Evolutionary conservation across 2,797 vertebrate species (phyloP).

Genomic region (Chaenodraco wilsoni): DNA sequence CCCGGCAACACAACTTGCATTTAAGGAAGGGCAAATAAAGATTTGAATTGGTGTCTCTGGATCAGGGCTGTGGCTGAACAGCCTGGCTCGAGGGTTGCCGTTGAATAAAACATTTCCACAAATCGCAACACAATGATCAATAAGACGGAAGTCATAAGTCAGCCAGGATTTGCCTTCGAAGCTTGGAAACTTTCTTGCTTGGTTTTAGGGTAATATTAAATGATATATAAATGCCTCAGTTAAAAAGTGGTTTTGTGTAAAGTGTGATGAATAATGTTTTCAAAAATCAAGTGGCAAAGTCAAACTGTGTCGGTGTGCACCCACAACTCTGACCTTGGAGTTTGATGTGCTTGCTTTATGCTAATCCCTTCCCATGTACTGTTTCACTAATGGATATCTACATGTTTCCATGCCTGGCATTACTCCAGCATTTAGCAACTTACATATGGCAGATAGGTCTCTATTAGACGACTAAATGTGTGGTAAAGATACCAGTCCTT

Average conservation of each 20-base stretch:
- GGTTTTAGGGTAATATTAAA: conserved; percentile 20
- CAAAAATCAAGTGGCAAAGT: conserved; percentile 19
- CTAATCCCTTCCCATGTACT: conserved; percentile 1
- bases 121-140: conserved; percentile 63
- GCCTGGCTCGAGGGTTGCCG: conserved; percentile 23
- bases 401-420: neutral
- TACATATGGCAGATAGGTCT: neutral
- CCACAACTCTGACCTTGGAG: neutral
- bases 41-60: conserved; percentile 46
- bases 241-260: conserved; percentile 15
- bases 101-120: conserved; percentile 63
- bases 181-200: conserved; percentile 29
- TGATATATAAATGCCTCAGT: conserved; percentile 6
- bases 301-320: neutral
- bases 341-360: conserved; percentile 17
- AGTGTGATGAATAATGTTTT: conserved; percentile 12
- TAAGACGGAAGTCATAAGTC: conserved; percentile 29
- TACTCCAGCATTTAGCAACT: neutral
- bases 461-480: neutral
- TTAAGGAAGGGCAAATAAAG: conserved; percentile 61
- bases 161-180: conserved; percentile 6
- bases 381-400: neutral
- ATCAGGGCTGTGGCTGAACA: conserved; percentile 22
- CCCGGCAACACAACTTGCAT: conserved; percentile 32
- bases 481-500: neutral